Percentiles rank a stretch among this genome's conserved stretches.
Evolutionary conservation across 2,797 vertebrate species (phyloP).

Genomic region (Typhlichthys eigenmanni): DNA sequence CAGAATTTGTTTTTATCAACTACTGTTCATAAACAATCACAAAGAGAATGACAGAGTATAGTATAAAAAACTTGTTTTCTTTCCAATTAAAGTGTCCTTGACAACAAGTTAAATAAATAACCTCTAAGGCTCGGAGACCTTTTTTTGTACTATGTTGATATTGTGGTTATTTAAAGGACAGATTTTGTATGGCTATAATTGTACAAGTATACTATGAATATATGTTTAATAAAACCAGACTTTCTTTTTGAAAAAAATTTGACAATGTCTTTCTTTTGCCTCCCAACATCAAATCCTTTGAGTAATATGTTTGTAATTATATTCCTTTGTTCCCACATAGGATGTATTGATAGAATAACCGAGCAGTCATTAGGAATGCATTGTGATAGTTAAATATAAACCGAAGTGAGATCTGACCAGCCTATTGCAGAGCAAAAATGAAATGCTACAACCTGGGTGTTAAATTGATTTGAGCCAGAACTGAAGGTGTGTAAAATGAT

Average conservation of each 20-base stretch:
- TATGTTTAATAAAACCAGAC: slow-evolving; percentile 88
- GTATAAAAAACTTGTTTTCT: slow-evolving; percentile 30
- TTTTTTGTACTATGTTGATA: slow-evolving; percentile 67
- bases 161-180: slow-evolving; percentile 72
- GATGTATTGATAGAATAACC: background rate
- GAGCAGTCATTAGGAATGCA: background rate
- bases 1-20: slow-evolving; percentile 3
- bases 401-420: slow-evolving; percentile 16
- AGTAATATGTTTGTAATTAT: slow-evolving; percentile 1
- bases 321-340: too few species aligned
- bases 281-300: background rate
- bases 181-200: slow-evolving; percentile 88
- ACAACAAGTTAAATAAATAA: slow-evolving; percentile 50
- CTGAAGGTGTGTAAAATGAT: slow-evolving; percentile 16
- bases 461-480: slow-evolving; percentile 24
- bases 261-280: background rate
- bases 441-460: slow-evolving; percentile 15
- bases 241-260: slow-evolving; percentile 42
- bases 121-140: slow-evolving; percentile 47
- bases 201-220: slow-evolving; percentile 90
- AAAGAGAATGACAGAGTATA: slow-evolving; percentile 18
- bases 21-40: slow-evolving; percentile 19
- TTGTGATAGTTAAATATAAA: slow-evolving; percentile 9
- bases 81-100: slow-evolving; percentile 67
- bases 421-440: slow-evolving; percentile 6